Base-by-base conservation (phyloP, 2,888 invertebrate species). In the Nomada ferruginata region DNA sequence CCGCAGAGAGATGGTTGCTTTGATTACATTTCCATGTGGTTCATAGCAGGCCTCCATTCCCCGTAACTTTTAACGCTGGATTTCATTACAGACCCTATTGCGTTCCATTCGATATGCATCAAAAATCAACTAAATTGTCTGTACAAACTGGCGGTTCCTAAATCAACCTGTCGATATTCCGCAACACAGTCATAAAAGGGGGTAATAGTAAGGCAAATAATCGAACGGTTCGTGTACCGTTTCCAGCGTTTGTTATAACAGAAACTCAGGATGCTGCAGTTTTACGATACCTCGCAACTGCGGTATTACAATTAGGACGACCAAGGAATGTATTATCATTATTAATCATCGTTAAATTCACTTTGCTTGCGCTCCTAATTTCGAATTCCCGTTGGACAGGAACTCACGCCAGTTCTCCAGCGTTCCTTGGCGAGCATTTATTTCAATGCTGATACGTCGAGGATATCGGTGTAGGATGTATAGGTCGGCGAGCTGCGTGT, bases 361-460 rank as follows among this genome's bases (percentile, higher is more conserved):
- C 20, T 36, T 64, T 50, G 61, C 61, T 29, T 52, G 26, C 26
- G 63, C 23, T 55, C 55, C 71, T 75, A 82, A 83, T 79, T 69
- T 47, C 52, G 7, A 42, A 52, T 78, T 73, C 78, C 85, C 84
- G 85, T 85, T 84, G 84, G n/a, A 47, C 29, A 61, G 42, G 71
- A 60, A 50, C 50, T 42, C 18, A n/a, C 29, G 42, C 36, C 11
- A 15, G 13, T 18, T 50, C 47, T 7, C 18, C 26, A 20, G 2
- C 42, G 23, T 60, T 59, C 18, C 66, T 52, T 47, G 50, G 50
- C 57, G 9, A 29, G 26, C 65, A 50, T 79, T 83, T 79, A 73
- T 79, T 83, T 76, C 70, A 64, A 11, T 69, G 83, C 74, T 76
- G 83, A 83, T 84, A 52, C 75, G 60, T 69, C 63, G 75, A 23